Base-by-base conservation (phyloP, 2,797 vertebrate species). In the Euthynnus affinis region DNA sequence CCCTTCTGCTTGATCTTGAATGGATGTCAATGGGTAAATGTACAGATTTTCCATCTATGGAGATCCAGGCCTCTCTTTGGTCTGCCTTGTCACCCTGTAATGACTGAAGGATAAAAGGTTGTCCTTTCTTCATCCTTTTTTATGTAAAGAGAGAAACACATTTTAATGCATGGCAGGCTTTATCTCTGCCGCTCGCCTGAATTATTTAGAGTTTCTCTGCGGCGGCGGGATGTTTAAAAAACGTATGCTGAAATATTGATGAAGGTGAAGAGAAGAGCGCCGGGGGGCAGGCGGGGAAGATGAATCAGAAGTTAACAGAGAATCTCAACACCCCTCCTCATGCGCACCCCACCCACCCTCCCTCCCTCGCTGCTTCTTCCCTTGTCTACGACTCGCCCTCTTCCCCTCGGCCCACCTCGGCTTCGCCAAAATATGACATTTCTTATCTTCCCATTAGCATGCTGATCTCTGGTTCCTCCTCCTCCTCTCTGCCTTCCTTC, bases 171-270 rank as follows among this genome's bases (percentile, higher is more conserved):
- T 23, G 87, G 86, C 74, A 76, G 89, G 82, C 82, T 91, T 90
- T 86, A 88, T 90, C 82, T 88, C 81, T 81, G 78, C 80, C 32
- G 25, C 85, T 69, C 5, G 15, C 29, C 82, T 96, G 91, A 95
- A 96, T 96, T 90, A 96, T 95, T 96, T 93, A 96, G 88, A 76
- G 71, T 87, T 85, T 89, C 91, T 93, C 86, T 74, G 81, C 78
- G 79, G 89, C 69, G 81, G 91, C 69, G 84, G 85, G 90, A 93
- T 94, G 93, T 94, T 95, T 95, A 92, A 95, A 95, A 95, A 95
- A 93, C 83, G 79, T 85, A 90, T 66, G 69, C 80, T 95, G 91
- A 96, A 96, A 96, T 95, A 96, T 96, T 96, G 91, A 96, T 96
- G 93, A 95, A 94, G 94, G 93, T 94, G 94, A 94, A 80, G 87